Evolutionary conservation across 2,113 vertebrate species (phyloP), one percentile per base, ranked within the genome.

Genomic region (Gymnorhina tibicen): DNA sequence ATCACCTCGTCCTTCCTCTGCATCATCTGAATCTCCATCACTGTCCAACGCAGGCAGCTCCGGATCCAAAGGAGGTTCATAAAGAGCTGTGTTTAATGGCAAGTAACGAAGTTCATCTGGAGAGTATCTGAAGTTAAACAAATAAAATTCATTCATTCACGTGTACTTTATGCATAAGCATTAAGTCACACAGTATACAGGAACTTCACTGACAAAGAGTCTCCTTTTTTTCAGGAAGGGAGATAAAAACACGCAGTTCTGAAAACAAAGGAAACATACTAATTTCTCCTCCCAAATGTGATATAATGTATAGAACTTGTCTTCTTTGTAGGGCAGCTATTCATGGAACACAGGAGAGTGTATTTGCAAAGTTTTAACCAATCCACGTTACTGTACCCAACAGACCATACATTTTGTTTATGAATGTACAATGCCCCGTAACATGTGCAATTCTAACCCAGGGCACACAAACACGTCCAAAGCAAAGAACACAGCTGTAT

Each of bases 101-200:
- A 99, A 89, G 95, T 99, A 99, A 33, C 99, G 99, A 82, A 99
- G 98, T 68, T 99, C 99, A 87, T 99, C 99, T 41, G 99, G 99
- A 39, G 99, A 99, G 92, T 99, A 99, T 94, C 99, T 99, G 46
- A 47, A 52, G 32, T 58, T 39, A 63, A 94, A 52, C 7, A 75
- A 60, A 78, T 11, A 8, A 53, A 63, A 28, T 39, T 7, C 46
- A 62, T 83, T 63, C 5, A 19, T 19, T 53, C 7, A 14, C 3
- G 5, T 32, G 47, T 52, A 69, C 11, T 53, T 46, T 24, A 72
- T 24, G 32, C 22, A 11, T 10, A 70, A 80, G 28, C 53, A 55
- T 33, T 69, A 84, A 46, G 19, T 46, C 30, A 87, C 22, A 44
- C 6, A 53, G 27, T 16, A 70, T n/a, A 78, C 4, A 59, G 18